Base-by-base conservation (phyloP, 30 jellyfish, hydroid and myxozoan species). In the Hydractinia echinata region DNA sequence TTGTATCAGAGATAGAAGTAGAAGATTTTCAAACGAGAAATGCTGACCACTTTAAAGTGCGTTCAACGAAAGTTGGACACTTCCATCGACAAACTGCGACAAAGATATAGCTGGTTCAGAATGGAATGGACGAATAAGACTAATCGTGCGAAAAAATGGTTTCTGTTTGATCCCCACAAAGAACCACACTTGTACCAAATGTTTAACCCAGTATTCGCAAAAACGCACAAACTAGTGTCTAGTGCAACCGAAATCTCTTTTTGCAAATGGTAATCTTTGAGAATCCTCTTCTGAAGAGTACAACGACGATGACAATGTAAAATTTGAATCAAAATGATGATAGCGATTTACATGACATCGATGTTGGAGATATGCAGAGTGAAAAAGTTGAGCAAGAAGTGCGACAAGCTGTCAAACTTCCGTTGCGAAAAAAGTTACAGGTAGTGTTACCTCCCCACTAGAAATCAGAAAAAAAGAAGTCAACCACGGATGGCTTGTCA, bases 11-110 rank as follows among this genome's bases (percentile, higher is more conserved):
- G 13, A n/a, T 10, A 56, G 68, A 56, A 56, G n/a, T n/a, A 56
- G 68, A 56, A 56, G 68, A 56, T 56, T 56, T 56, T 56, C 68
- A 56, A 56, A 56, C 68, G 68, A 56, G 68, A 56, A 56, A 56
- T 56, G 68, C 10, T 56, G 68, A 56, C 13, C 68, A 56, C 10
- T n/a, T n/a, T n/a, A n/a, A n/a, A n/a, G n/a, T n/a, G n/a, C n/a
- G n/a, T n/a, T n/a, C n/a, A n/a, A n/a, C n/a, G 13, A 56, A 56
- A 56, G n/a, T 56, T 56, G 68, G 68, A 56, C 68, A n/a, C 68
- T 9, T 56, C n/a, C 68, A 56, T 56, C 68, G 68, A 56, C 68
- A 56, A 56, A 56, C 68, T 56, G 68, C 68, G 68, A 56, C 68
- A 56, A 56, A 56, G n/a, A n/a, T 56, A 56, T n/a, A 56, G n/a